Base-by-base conservation (phyloP, 2,797 vertebrate genomes). In the Fundulus diaphanus region DNA sequence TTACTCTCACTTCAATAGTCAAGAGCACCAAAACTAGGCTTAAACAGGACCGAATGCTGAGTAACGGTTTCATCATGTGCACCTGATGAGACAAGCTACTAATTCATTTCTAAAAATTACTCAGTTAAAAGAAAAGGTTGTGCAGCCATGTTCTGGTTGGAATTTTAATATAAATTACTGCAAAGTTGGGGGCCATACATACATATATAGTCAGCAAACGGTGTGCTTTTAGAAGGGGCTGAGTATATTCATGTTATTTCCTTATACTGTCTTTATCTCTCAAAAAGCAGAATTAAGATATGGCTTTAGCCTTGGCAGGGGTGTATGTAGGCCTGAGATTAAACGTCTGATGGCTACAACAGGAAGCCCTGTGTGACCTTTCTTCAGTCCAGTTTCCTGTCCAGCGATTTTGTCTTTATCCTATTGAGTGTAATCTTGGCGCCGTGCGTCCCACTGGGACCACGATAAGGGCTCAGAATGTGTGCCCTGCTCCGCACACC, bases 361-460 rank as follows among this genome's bases (percentile, higher is more conserved):
- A 27, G 46, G 40, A 76, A 49, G 31, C 11, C 24, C 16, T 3
- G 4, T 11, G 0, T 6, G 48, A 33, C 13, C 33, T 77, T 73
- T 56, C 33, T 40, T 29, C 72, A 49, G 35, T 74, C 44, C 51
- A 70, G 4, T 72, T 67, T 78, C 52, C 67, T 69, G 33, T 73
- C 72, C 8, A 5, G 11, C 7, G 18, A 51, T 54, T 70, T 54
- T 69, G 12, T 68, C 69, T 77, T n/a, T n/a, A 37, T 74, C 51
- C 70, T 44, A 15, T 11, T 52, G 49, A 70, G 49, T 0, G 24
- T 35, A 33, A 73, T 68, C 48, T 54, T 68, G 29, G 29, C n/a
- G 37, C 44, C 68, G 56, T 24, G 1, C 12, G 27, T 42, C 44
- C 54, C 24, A n/a, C 46, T 16, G 59, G 76, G 63, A 78, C 18